Base-by-base conservation (phyloP, 2,888 invertebrate genomes). In the Caenorhabditis panamensis region DNA sequence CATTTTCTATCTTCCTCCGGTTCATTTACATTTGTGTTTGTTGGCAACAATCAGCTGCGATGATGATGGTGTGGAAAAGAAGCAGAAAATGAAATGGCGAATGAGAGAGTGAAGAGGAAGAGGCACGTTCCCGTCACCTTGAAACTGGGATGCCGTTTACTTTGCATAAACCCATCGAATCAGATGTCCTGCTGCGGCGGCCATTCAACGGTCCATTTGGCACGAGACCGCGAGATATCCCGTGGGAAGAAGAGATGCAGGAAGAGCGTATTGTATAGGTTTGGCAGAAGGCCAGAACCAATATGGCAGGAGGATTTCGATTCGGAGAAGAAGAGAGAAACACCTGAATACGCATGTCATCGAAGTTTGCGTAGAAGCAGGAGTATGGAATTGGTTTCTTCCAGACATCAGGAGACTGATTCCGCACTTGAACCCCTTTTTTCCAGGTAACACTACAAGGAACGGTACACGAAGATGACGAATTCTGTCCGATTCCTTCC, bases 201-300 rank as follows among this genome's bases (percentile, higher is more conserved):
- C 64, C 53, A 64, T 64, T 64, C 64, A 64, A 26, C 64, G 64
- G 64, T 64, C 53, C 64, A 64, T 64, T 64, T 26, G 64, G 36
- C 64, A 64, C 64, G 64, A 28, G 64, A 64, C 53, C 64, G 36
- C 2, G 31, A 64, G 16, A 53, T 18, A 36, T 22, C 18, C 22
- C 26, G 28, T 11, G 18, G 8, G 22, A 49, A 1, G 1, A 22
- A 22, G 51, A 64, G 53, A 64, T 22, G 63, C 63, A 63, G 49
- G 36, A 13, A 4, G 20, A 3, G 6, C 26, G 47, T 24, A 59
- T 47, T 47, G 59, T 59, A 41, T 59, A 24, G 24, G 22, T 13
- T 53, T 49, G 64, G 53, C 64, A 64, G 18, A n/a, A 26, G 47
- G 49, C 63, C 26, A 63, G 36, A 64, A 64, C 64, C 64, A 64